phyloP scores from a whole-genome alignment of 2,797 vertebrate genomes.

The Melanotaenia boesemani region DNA sequence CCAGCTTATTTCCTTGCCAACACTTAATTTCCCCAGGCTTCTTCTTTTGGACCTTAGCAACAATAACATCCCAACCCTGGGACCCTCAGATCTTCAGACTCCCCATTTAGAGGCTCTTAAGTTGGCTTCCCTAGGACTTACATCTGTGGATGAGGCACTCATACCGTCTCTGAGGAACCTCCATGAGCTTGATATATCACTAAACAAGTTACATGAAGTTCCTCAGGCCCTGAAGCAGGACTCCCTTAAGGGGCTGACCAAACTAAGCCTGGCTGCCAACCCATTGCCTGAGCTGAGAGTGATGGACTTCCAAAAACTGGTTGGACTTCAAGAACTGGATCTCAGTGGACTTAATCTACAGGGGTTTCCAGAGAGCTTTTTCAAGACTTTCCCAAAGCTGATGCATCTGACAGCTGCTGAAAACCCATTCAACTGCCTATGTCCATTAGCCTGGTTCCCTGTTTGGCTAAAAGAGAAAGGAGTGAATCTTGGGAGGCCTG shows the following conservation, averaged over 20 bases:
- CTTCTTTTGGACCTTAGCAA: conserved; percentile 92
- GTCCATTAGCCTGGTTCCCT: conserved; percentile 92
- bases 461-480: conserved; percentile 86
- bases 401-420: conserved; percentile 85
- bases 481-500: conserved; percentile 79
- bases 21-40: conserved; percentile 86
- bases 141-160: conserved; percentile 85
- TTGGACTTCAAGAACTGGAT: conserved; percentile 89
- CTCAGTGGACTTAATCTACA: conserved; percentile 92
- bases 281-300: conserved; percentile 85
- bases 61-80: conserved; percentile 86
- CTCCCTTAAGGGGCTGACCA: conserved; percentile 86
- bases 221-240: conserved; percentile 82
- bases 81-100: conserved; percentile 80
- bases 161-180: conserved; percentile 88
- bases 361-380: conserved; percentile 88
- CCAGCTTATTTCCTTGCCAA: conserved; percentile 84
- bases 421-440: conserved; percentile 97
- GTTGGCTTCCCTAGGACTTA: conserved; percentile 87
- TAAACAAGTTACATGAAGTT: conserved; percentile 87
- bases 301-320: conserved; percentile 87
- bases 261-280: conserved; percentile 89
- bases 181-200: conserved; percentile 92
- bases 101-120: conserved; percentile 91
- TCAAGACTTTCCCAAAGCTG: conserved; percentile 86